These are phyloP conservation scores for Gymnarchus niloticus DNA, from an alignment of 2,113 vertebrate species.

Conservation along the genomic window DNA sequence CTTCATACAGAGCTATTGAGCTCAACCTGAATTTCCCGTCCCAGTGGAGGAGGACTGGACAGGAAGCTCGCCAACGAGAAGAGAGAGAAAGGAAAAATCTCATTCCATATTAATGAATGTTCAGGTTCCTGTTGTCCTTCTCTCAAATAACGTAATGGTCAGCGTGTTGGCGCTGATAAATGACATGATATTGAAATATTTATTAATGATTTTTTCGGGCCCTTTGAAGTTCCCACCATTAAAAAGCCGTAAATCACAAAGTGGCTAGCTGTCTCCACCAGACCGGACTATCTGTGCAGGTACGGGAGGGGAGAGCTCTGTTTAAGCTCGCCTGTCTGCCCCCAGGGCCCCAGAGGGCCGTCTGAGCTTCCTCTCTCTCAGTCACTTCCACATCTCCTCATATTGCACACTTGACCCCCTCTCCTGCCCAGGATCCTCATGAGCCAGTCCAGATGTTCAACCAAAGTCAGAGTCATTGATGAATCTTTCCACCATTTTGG, in stretches of 20 bases:
- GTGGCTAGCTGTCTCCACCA: constrained; percentile 50
- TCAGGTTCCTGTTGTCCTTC: constrained; percentile 27
- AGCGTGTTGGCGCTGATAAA: constrained; percentile 39
- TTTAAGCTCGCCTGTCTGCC: constrained; percentile 49
- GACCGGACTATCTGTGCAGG: constrained; percentile 62
- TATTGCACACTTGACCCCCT: constrained; percentile 47
- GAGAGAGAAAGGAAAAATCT: constrained; percentile 29
- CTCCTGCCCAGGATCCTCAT: constrained; percentile 37
- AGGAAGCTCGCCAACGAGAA: not conserved
- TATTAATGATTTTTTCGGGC: constrained; percentile 44
- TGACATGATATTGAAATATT: constrained; percentile 38
- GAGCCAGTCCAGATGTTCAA: constrained; percentile 30
- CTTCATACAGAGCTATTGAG: constrained; percentile 13
- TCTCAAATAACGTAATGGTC: constrained; percentile 24
- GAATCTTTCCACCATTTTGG: not conserved
- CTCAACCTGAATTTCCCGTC: constrained; percentile 19
- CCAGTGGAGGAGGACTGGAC: not conserved
- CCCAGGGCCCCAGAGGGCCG: not conserved
- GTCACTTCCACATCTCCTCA: constrained; percentile 41
- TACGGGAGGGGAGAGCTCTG: constrained; percentile 56
- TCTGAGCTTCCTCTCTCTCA: constrained; percentile 19
- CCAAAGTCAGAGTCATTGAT: not conserved
- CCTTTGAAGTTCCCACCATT: constrained; percentile 56
- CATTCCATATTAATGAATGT: constrained; percentile 42
- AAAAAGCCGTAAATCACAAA: constrained; percentile 57